A percentile compares a stretch with the other conserved stretches of the same genome.
Conservation (phyloP, 2,888 invertebrate species). For the Erynnis tages region DNA sequence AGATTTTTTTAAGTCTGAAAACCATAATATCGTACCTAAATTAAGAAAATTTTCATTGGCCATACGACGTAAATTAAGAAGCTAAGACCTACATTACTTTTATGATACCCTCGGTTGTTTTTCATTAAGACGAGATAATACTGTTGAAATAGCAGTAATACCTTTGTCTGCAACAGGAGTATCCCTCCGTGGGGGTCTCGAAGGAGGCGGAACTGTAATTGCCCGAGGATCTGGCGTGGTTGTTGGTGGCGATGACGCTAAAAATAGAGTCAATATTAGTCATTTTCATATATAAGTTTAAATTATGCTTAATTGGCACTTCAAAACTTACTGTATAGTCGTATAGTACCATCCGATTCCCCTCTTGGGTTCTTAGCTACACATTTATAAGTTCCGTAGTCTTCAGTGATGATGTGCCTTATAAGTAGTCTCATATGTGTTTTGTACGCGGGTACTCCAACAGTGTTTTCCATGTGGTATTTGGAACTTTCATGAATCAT, state of each 20-base stretch:
- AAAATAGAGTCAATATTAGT: constrained; percentile 10
- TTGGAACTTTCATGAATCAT: constrained; percentile 94
- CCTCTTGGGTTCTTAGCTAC: constrained; percentile 95
- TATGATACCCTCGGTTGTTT: no score
- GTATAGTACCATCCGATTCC: constrained; percentile 94
- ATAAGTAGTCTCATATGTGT: constrained; percentile 94
- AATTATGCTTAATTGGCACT: background rate
- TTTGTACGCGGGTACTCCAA: constrained; percentile 88
- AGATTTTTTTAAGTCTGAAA: no score
- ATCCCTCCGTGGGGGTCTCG: constrained; percentile 69
- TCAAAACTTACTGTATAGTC: constrained; percentile 91
- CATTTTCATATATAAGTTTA: background rate
- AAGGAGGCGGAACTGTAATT: constrained; percentile 65
- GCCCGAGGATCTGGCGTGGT: constrained; percentile 90
- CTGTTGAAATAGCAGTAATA: constrained; percentile 33
- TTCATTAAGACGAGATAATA: no score
- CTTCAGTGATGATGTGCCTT: constrained; percentile 87
- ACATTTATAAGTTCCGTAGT: constrained; percentile 94
- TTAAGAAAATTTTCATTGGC: no score
- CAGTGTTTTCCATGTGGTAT: constrained; percentile 88
- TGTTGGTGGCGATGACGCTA: constrained; percentile 90
- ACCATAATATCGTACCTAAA: no score
- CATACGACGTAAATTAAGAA: no score
- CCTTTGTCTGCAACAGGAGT: constrained; percentile 72
- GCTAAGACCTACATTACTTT: no score